A percentile compares a stretch with the other conserved stretches of the same genome.
Evolutionary conservation across 2,888 invertebrate genomes (phyloP).

Genomic region (Sesamia inferens): DNA sequence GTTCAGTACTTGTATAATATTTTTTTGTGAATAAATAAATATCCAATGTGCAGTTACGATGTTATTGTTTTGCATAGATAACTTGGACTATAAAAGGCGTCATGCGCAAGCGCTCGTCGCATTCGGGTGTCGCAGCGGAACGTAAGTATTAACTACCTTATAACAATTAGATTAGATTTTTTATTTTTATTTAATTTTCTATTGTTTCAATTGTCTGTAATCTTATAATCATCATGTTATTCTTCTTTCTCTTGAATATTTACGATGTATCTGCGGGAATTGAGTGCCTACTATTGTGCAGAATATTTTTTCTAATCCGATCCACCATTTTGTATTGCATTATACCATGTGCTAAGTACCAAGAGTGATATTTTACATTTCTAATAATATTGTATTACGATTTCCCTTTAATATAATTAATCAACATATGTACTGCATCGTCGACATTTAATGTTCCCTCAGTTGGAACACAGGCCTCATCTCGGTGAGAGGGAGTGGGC

Average conservation of each 20-base stretch:
- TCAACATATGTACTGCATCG: not conserved
- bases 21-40: not conserved
- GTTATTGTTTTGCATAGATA: conserved; percentile 27
- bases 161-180: not conserved
- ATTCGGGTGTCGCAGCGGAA: conserved; percentile 65
- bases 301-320: not conserved
- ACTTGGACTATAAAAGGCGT: conserved; percentile 51
- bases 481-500: too few relatives aligned
- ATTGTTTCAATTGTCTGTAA: not conserved
- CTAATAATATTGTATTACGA: not conserved
- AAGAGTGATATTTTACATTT: not conserved
- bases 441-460: too few relatives aligned
- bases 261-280: not conserved
- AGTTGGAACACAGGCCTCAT: too few relatives aligned
- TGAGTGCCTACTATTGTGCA: not conserved
- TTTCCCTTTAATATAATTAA: not conserved
- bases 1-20: not conserved
- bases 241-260: not conserved
- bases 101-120: conserved; percentile 33
- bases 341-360: conserved; percentile 26
- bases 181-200: not conserved
- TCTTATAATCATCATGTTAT: not conserved
- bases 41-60: conserved; percentile 42
- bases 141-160: conserved; percentile 54
- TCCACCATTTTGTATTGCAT: conserved; percentile 42